These are phyloP conservation scores for Noctua pronuba DNA, from an alignment of 2,888 invertebrate species.

Conservation along the genomic window DNA sequence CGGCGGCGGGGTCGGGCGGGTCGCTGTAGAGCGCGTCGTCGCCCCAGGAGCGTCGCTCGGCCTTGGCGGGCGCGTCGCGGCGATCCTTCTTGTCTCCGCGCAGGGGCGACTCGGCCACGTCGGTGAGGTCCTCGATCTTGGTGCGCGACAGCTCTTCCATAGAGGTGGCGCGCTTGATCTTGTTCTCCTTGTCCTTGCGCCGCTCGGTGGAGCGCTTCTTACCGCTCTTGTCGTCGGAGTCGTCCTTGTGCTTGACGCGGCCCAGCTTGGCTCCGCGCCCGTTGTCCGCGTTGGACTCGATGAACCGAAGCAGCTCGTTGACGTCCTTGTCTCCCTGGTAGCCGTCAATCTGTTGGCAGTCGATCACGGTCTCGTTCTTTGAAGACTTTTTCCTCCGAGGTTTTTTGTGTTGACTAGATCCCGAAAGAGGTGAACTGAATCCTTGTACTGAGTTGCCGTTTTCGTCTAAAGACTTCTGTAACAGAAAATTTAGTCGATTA, in stretches of 20 bases:
- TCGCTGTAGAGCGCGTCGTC: conserved; percentile 87
- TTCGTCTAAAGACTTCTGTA: conserved; percentile 94
- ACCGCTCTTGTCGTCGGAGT: conserved; percentile 84
- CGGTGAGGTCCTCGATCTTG: conserved; percentile 93
- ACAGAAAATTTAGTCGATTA: conserved; percentile 65
- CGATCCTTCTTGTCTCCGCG: conserved; percentile 64
- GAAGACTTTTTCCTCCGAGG: conserved; percentile 91
- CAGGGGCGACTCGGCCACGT: conserved; percentile 76
- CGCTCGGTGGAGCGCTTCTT: conserved; percentile 89
- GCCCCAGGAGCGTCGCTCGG: conserved; percentile 92
- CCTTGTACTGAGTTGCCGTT: conserved; percentile 94
- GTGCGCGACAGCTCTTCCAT: conserved; percentile 95
- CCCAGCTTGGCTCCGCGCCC: conserved; percentile 80
- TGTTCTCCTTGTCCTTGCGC: conserved; percentile 83
- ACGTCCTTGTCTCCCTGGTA: conserved; percentile 95
- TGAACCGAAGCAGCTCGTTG: conserved; percentile 94
- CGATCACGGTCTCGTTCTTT: conserved; percentile 90
- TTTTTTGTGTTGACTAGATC: conserved; percentile 89
- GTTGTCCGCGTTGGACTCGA: conserved; percentile 91
- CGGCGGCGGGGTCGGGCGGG: conserved; percentile 73
- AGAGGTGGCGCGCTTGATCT: conserved; percentile 93
- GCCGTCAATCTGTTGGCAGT: conserved; percentile 93
- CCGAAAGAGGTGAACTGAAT: conserved; percentile 86
- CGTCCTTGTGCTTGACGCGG: conserved; percentile 84
- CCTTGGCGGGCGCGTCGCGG: conserved; percentile 78